Base-by-base conservation (phyloP, 1,140 invertebrate genomes). In the Drosophila ficusphila region DNA sequence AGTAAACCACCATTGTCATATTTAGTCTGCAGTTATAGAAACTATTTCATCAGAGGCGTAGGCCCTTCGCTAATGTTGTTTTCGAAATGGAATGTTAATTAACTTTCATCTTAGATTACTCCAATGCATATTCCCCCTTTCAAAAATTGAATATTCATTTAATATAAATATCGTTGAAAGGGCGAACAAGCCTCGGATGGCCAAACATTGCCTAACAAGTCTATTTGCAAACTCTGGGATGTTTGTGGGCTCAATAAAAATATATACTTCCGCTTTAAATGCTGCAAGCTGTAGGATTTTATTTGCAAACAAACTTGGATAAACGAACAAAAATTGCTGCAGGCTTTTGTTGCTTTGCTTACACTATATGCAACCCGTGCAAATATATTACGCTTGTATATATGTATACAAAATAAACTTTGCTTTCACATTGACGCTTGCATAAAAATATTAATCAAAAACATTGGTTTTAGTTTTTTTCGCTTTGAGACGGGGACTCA, bases 391-490 rank as follows among this genome's bases (percentile, higher is more conserved):
- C 71, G 25, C 53, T 68, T 70, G 54, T 81, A 57, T 78, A 81
- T 67, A 53, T 76, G 61, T 81, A 81, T 75, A 86, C 79, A 75
- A 75, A 86, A 86, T 86, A 86, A 86, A 81, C 54, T 81, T 88
- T 77, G 76, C 61, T 86, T 88, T 86, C 81, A 88, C 82, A 86
- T 76, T 76, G 60, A 60, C 81, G 81, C 73, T 88, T 81, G 77
- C 81, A 67, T 70, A 77, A 81, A 86, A 86, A 86, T 70, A 60
- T 77, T 81, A 81, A 81, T 88, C 44, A 76, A 81, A 81, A 67
- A 88, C 72, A 81, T 68, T 76, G 72, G 76, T 72, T 76, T 70
- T 19, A 19, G 56, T 65, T 58, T 42, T 46, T 46, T 39, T 27
- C 47, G 4, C 18, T 67, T 76, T 65, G 27, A 74, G 79, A 85